A percentile compares a stretch with the other conserved stretches of the same genome.
These are phyloP conservation scores for Drosophila serrata DNA, from an alignment of 1,140 invertebrate genomes.

Conservation along the genomic window DNA sequence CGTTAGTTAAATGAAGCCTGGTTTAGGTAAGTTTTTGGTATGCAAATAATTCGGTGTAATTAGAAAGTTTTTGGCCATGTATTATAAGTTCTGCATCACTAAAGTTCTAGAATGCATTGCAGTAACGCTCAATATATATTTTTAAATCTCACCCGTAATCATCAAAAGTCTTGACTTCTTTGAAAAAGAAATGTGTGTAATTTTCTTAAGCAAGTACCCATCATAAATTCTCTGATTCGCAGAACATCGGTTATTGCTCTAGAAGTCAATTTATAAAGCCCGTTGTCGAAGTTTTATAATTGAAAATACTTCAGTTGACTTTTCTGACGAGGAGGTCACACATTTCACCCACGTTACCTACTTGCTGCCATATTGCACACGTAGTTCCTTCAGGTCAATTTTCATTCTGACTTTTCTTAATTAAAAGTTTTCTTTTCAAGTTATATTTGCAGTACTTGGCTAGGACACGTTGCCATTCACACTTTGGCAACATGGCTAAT, in stretches of 20 bases:
- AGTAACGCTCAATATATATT: constrained; percentile 2
- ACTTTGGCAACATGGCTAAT: constrained; percentile 11
- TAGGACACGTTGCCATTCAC: constrained; percentile 4
- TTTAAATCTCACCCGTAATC: not conserved
- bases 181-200: not conserved
- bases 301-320: constrained; percentile 49
- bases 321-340: constrained; percentile 4
- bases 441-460: constrained; percentile 26
- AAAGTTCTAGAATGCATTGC: not conserved
- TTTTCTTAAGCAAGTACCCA: not conserved
- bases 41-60: constrained; percentile 52
- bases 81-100: constrained; percentile 27
- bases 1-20: constrained; percentile 60
- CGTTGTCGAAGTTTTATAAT: constrained; percentile 61
- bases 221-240: constrained; percentile 1
- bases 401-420: constrained; percentile 54
- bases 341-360: constrained; percentile 6
- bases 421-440: constrained; percentile 48
- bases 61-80: constrained; percentile 48
- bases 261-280: constrained; percentile 24
- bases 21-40: constrained; percentile 45
- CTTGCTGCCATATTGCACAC: constrained; percentile 38
- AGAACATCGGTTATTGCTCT: constrained; percentile 23
- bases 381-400: constrained; percentile 28
- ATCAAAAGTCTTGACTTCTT: not conserved